Percentiles rank a stretch among this genome's conserved stretches.
phyloP scores from a whole-genome alignment of 2,113 vertebrate species.

The Myotis yumanensis region DNA sequence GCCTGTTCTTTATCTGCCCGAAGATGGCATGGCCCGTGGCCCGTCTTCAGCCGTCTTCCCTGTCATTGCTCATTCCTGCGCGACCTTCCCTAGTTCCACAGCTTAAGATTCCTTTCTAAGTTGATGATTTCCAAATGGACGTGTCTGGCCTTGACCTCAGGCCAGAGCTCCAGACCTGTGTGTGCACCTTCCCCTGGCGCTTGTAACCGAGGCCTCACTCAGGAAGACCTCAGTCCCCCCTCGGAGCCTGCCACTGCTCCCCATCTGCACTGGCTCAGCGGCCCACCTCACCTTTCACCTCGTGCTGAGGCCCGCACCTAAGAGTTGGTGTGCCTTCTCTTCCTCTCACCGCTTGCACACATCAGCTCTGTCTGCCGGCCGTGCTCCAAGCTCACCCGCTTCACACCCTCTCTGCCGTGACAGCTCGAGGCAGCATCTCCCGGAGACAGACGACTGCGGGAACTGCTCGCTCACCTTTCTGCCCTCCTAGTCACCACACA shows the following conservation, averaged over 20 bases:
- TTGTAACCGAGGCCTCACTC: background rate
- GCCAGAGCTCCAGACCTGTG: background rate
- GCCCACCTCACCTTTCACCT: background rate
- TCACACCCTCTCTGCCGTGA: background rate
- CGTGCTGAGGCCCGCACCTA: background rate
- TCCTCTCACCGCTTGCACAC: accelerated
- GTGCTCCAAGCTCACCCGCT: background rate
- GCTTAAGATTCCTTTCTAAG: background rate
- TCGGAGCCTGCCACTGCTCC: background rate
- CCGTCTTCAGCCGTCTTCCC: background rate
- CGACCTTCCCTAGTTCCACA: background rate
- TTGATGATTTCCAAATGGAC: background rate
- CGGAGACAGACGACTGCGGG: background rate
- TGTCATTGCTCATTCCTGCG: background rate
- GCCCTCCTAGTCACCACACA: background rate
- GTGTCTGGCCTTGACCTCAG: background rate
- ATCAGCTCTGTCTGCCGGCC: background rate
- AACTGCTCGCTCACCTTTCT: background rate
- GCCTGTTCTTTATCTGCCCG: background rate
- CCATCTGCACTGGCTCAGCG: too few species aligned
- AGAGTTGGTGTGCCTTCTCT: too few species aligned
- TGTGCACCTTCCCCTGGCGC: background rate
- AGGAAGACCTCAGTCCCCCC: too few species aligned
- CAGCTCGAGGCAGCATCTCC: background rate
- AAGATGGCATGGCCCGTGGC: background rate